Conservation (phyloP, 2,113 vertebrate genomes). For the Zingel zingel region DNA sequence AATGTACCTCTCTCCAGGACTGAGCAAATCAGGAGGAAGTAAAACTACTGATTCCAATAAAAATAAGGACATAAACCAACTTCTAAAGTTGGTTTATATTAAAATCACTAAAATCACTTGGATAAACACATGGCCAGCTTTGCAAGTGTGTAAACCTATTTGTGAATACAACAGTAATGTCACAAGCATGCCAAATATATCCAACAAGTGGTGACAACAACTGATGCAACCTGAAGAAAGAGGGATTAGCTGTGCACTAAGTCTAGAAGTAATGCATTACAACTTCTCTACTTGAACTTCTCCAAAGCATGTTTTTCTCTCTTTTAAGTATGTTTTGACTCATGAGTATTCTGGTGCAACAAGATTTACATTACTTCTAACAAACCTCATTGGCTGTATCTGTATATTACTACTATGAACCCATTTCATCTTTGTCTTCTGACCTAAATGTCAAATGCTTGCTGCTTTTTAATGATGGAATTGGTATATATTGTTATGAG, state of each 20-base stretch:
- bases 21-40: background rate
- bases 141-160: slow-evolving; percentile 44
- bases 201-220: slow-evolving; percentile 42
- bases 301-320: background rate
- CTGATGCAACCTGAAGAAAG: slow-evolving; percentile 60
- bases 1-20: background rate
- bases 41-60: background rate
- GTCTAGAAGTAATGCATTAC: slow-evolving; percentile 1
- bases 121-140: slow-evolving; percentile 25
- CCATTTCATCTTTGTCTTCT: background rate
- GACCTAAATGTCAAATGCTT: background rate
- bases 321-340: background rate
- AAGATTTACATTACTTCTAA: background rate
- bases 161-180: slow-evolving; percentile 35
- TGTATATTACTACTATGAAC: background rate
- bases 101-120: background rate
- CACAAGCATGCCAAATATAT: slow-evolving; percentile 43
- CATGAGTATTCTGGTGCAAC: background rate
- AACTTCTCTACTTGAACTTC: background rate
- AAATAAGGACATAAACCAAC: background rate
- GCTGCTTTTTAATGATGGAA: background rate
- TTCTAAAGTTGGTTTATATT: too few relatives aligned
- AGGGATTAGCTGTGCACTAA: slow-evolving; percentile 28
- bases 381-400: background rate
- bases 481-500: background rate